These are phyloP conservation scores for Carassius gibelio DNA, from an alignment of 2,113 vertebrate species.

Conservation along the genomic window DNA sequence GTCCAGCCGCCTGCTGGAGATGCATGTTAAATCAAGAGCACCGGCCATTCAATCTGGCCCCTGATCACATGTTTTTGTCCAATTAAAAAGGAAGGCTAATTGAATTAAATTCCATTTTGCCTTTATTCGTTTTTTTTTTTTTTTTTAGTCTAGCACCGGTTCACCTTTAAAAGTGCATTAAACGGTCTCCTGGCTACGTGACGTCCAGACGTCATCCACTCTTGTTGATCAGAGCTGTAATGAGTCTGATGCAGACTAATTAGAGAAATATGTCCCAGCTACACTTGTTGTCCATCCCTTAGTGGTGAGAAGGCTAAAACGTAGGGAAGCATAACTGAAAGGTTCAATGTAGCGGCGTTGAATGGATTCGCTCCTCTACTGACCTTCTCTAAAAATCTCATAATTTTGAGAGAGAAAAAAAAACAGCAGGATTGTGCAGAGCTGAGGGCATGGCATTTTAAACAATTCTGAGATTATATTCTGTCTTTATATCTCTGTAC, in stretches of 20 bases:
- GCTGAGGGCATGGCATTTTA: too few relatives aligned
- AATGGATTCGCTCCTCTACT: too few relatives aligned
- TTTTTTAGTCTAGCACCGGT: conserved; percentile 3
- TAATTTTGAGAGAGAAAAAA: too few relatives aligned
- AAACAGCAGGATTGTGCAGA: too few relatives aligned
- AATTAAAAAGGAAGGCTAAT: conserved; percentile 33
- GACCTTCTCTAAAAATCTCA: too few relatives aligned
- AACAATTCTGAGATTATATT: too few relatives aligned
- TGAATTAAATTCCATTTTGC: conserved; percentile 37
- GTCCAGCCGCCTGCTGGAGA: neutral
- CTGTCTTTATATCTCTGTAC: too few relatives aligned
- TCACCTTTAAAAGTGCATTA: conserved; percentile 32
- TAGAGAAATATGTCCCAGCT: conserved; percentile 71
- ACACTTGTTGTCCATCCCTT: conserved; percentile 62
- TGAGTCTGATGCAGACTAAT: conserved; percentile 74
- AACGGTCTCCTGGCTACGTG: conserved; percentile 40
- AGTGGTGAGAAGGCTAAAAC: conserved; percentile 57
- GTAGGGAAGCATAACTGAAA: conserved; percentile 54
- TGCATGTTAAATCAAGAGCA: conserved; percentile 21
- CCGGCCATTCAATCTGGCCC: conserved; percentile 20
- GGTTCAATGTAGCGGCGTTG: conserved; percentile 49
- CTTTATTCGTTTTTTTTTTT: conserved; percentile 13
- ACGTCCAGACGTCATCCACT: conserved; percentile 47
- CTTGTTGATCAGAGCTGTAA: conserved; percentile 64
- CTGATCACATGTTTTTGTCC: conserved; percentile 22